Evolutionary conservation across 2,113 vertebrate species (phyloP).

Genomic region (Trachemys scripta): DNA sequence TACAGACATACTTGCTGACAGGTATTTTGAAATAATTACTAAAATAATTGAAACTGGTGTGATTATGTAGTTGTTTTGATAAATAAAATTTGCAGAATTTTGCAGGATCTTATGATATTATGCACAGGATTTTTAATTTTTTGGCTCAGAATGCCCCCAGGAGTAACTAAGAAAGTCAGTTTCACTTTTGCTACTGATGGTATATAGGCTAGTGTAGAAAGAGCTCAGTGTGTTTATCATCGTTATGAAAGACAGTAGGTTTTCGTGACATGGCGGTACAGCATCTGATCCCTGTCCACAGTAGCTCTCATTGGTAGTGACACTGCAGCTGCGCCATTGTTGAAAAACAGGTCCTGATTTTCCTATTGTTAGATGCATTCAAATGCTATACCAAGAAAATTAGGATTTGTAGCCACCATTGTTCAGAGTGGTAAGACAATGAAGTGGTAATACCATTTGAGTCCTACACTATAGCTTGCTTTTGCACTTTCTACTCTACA

Average conservation of each 20-base stretch:
- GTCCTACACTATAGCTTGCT: conserved; percentile 52
- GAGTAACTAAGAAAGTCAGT: not conserved
- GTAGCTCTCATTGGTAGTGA: not conserved
- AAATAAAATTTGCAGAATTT: too few relatives aligned
- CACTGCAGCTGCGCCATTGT: not conserved
- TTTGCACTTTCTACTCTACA: not conserved
- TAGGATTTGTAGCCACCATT: not conserved
- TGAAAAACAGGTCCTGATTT: not conserved
- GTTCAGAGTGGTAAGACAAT: conserved; percentile 8
- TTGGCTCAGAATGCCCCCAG: too few relatives aligned
- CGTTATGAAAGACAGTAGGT: not conserved
- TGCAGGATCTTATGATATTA: too few relatives aligned
- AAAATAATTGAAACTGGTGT: too few relatives aligned
- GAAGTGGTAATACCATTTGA: conserved; percentile 41
- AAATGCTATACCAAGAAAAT: conserved; percentile 18
- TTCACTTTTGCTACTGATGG: not conserved
- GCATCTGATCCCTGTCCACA: not conserved
- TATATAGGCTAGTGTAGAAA: not conserved
- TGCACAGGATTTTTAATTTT: too few relatives aligned
- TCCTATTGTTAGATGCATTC: not conserved
- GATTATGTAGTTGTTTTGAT: too few relatives aligned
- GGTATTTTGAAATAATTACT: too few relatives aligned
- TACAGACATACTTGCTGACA: too few relatives aligned
- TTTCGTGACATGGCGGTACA: not conserved
- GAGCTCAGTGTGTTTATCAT: not conserved